A percentile compares a stretch with the other conserved stretches of the same genome.
phyloP scores from a whole-genome alignment of 2,797 vertebrate species.

The Heteromormyrus szaboi region DNA sequence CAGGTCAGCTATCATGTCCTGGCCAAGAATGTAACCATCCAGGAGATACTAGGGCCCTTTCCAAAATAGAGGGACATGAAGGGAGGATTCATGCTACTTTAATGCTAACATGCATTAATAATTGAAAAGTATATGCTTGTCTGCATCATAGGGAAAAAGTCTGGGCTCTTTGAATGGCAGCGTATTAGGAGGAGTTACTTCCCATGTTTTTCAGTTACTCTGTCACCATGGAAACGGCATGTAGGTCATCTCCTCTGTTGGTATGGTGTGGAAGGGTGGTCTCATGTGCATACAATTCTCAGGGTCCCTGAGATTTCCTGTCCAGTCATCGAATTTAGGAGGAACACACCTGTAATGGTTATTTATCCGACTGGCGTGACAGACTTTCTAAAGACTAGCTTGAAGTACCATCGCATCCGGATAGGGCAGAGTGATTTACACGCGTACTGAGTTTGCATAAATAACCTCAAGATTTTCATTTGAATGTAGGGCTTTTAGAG shows the following conservation, averaged over 20 bases:
- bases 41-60: not conserved
- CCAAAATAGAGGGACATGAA: slow-evolving; percentile 24
- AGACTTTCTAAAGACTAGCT: not conserved
- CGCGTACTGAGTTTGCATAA: not conserved
- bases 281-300: not conserved
- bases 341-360: not conserved
- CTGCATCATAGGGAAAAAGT: not conserved
- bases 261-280: not conserved
- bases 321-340: not conserved
- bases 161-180: slow-evolving; percentile 2
- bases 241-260: not conserved
- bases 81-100: not conserved
- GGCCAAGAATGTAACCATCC: not conserved
- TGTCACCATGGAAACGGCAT: slow-evolving; percentile 38
- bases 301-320: too few relatives aligned
- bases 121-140: not conserved
- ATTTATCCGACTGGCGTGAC: not conserved
- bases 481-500: not conserved
- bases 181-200: slow-evolving; percentile 20
- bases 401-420: slow-evolving; percentile 42
- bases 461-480: not conserved
- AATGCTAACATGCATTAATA: not conserved
- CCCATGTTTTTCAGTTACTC: slow-evolving; percentile 41
- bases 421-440: slow-evolving; percentile 23
- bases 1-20: not conserved